Percentiles rank a stretch among this genome's conserved stretches.
Evolutionary conservation across 37 sponge, comb jelly and placozoan genomes (phyloP).

Genomic region (Cliona cf. orientalis): DNA sequence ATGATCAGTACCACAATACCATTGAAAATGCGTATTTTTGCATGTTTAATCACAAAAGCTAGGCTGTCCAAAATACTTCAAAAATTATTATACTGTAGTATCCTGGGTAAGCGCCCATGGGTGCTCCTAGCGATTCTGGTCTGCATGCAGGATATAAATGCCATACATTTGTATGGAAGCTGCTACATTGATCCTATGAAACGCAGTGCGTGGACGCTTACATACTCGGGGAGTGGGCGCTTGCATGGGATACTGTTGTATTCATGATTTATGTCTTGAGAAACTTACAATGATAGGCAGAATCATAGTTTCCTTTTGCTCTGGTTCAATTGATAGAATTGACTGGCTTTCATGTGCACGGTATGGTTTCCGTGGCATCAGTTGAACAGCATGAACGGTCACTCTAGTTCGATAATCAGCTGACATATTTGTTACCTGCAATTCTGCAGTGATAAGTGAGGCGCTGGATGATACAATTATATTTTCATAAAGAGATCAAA

Average conservation of each 20-base stretch:
- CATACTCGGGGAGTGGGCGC: too few relatives aligned
- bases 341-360: constrained; percentile 42
- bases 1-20: too few relatives aligned
- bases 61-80: too few relatives aligned
- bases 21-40: too few relatives aligned
- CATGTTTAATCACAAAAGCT: too few relatives aligned
- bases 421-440: constrained; percentile 29
- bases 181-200: too few relatives aligned
- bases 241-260: not conserved
- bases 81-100: too few relatives aligned
- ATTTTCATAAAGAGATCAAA: not conserved
- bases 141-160: too few relatives aligned
- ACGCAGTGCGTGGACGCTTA: too few relatives aligned
- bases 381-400: constrained; percentile 73
- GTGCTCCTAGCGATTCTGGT: too few relatives aligned
- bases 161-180: too few relatives aligned
- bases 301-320: not conserved
- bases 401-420: constrained; percentile 35
- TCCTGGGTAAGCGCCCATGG: too few relatives aligned
- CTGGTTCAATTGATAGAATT: constrained; percentile 45
- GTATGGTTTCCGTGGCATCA: constrained; percentile 67
- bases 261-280: not conserved
- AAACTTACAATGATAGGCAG: constrained; percentile 32
- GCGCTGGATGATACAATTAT: not conserved
- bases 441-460: constrained; percentile 5